Evolutionary conservation across 92 coral and sea anemone species (phyloP).

Genomic region (Phymanthus crucifer): DNA sequence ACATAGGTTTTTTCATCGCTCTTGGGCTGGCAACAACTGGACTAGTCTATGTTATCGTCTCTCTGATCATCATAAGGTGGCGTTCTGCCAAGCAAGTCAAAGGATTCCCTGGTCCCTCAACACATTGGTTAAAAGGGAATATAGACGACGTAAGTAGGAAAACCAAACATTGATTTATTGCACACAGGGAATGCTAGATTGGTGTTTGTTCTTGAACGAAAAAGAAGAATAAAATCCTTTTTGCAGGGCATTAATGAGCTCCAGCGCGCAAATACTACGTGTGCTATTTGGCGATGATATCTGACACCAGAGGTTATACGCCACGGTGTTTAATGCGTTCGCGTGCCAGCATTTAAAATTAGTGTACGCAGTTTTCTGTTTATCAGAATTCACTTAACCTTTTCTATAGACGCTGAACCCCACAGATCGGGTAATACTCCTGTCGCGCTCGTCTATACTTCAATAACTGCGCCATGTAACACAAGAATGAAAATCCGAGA

Average conservation of each 20-base stretch:
- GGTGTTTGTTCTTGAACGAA: not conserved
- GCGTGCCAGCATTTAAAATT: conserved; percentile 46
- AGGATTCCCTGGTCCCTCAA: conserved; percentile 61
- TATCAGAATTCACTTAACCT: conserved; percentile 45
- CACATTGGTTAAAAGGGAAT: conserved; percentile 74
- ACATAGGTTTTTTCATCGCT: conserved; percentile 31
- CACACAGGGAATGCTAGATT: no score
- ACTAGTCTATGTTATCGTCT: conserved; percentile 17
- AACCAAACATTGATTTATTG: not conserved
- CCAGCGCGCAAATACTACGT: conserved; percentile 3
- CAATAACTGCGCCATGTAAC: conserved; percentile 12
- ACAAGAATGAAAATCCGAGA: conserved; percentile 14
- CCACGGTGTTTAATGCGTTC: conserved; percentile 31
- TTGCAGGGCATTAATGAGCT: not conserved
- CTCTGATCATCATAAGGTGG: conserved; percentile 29
- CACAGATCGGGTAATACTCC: conserved; percentile 43
- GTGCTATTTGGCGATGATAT: conserved; percentile 31
- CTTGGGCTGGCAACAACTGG: conserved; percentile 16
- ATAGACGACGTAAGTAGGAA: conserved; percentile 46
- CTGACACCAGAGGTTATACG: conserved; percentile 22
- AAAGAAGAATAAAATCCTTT: not conserved
- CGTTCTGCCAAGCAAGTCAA: conserved; percentile 52
- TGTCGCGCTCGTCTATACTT: conserved; percentile 19
- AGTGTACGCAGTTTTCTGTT: conserved; percentile 45
- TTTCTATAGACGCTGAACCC: conserved; percentile 33